Conservation (phyloP, 2,797 vertebrate genomes). For the Epinephelus coioides region DNA sequence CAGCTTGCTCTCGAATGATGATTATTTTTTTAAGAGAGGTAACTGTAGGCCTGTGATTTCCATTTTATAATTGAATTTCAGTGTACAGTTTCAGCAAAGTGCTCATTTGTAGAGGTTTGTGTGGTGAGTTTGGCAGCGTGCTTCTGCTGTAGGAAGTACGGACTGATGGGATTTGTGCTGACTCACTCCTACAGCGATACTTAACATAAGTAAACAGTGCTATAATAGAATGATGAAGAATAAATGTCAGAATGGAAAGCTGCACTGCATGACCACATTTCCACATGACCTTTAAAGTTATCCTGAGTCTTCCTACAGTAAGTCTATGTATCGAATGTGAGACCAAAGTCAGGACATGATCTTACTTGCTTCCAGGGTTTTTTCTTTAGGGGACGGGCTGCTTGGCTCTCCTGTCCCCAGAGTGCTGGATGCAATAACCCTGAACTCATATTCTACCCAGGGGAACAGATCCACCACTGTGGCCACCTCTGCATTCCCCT, state of each 20-base stretch:
- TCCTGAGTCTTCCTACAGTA: constrained; percentile 11
- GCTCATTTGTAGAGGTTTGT: constrained; percentile 78
- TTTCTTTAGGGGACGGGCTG: constrained; percentile 89
- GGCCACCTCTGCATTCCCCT: constrained; percentile 93
- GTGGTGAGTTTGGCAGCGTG: constrained; percentile 68
- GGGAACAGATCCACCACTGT: constrained; percentile 92
- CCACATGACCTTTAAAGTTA: constrained; percentile 48
- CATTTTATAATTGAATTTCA: constrained; percentile 79
- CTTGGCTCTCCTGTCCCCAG: constrained; percentile 95
- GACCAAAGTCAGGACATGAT: constrained; percentile 26
- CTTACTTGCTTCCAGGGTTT: constrained; percentile 91
- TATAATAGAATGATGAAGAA: constrained; percentile 59
- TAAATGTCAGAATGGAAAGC: constrained; percentile 65
- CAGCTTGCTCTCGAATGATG: constrained; percentile 49
- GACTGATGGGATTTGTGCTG: constrained; percentile 71
- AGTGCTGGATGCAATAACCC: constrained; percentile 95
- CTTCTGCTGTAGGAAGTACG: constrained; percentile 52
- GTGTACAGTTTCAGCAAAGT: constrained; percentile 75
- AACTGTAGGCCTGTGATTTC: constrained; percentile 73
- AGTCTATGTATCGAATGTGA: background rate
- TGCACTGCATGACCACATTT: constrained; percentile 47
- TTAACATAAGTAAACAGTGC: constrained; percentile 67
- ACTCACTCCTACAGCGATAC: constrained; percentile 63
- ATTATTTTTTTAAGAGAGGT: constrained; percentile 67
- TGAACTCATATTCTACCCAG: constrained; percentile 98